Conservation (phyloP, 1,140 invertebrate genomes). For the Lerema accius region DNA sequence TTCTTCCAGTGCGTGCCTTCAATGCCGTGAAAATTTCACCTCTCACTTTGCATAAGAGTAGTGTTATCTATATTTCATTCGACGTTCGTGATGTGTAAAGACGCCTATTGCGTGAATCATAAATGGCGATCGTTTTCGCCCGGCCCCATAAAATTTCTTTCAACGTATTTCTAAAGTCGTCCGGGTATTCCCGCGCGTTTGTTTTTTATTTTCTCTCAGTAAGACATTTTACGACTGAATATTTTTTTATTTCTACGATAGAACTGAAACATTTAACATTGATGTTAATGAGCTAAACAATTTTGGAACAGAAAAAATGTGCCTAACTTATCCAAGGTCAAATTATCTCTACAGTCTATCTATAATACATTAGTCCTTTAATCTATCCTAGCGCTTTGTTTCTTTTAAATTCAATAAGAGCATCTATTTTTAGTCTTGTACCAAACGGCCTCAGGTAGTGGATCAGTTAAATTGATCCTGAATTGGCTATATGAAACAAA, state of each 20-base stretch:
- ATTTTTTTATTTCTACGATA: background rate
- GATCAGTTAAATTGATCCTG: too few species aligned
- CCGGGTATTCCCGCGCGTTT: conserved; percentile 29
- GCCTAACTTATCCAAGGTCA: too few species aligned
- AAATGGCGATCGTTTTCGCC: conserved; percentile 65
- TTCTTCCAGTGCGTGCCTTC: conserved; percentile 59
- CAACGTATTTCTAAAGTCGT: conserved; percentile 22
- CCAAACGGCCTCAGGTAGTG: too few species aligned
- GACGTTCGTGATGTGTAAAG: conserved; percentile 60
- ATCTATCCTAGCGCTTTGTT: too few species aligned
- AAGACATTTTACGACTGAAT: conserved; percentile 12
- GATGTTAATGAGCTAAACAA: background rate
- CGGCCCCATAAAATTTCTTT: conserved; percentile 40
- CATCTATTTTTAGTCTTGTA: too few species aligned
- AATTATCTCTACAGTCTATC: too few species aligned
- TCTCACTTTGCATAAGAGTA: conserved; percentile 67
- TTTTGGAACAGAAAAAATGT: too few species aligned
- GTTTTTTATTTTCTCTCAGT: conserved; percentile 35
- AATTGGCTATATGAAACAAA: too few species aligned
- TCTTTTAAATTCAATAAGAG: too few species aligned
- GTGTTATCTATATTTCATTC: conserved; percentile 73
- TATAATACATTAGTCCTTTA: too few species aligned
- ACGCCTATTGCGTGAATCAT: conserved; percentile 71
- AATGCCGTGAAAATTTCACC: conserved; percentile 63
- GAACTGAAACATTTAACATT: background rate